Evolutionary conservation across 2,113 vertebrate genomes (phyloP).

Genomic region (Calonectris borealis): DNA sequence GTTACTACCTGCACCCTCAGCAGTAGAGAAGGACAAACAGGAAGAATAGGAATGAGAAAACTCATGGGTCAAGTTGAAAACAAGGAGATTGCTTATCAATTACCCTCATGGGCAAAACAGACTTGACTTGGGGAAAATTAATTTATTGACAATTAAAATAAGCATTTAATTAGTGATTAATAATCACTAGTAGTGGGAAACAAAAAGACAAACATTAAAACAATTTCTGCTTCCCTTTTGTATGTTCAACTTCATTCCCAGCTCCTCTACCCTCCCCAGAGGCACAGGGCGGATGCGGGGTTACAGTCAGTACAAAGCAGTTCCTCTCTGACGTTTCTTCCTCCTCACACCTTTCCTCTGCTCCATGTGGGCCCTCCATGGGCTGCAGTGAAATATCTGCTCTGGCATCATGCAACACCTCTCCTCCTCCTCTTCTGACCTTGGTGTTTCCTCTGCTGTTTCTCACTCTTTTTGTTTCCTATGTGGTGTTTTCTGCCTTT

Average conservation of each 20-base stretch:
- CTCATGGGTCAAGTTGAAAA: neutral
- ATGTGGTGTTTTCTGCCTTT: neutral
- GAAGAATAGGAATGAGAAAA: neutral
- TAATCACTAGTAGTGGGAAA: neutral
- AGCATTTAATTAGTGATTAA: neutral
- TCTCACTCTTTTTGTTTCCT: neutral
- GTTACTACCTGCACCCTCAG: neutral
- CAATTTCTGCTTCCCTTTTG: neutral
- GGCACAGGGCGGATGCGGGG: neutral
- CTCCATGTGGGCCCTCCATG: neutral
- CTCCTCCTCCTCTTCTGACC: neutral
- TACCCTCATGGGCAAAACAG: neutral
- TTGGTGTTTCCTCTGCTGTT: neutral
- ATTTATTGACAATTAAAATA: neutral
- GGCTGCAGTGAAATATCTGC: neutral
- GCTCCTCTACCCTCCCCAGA: neutral
- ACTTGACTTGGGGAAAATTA: neutral
- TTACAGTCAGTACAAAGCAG: neutral
- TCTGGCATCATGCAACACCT: neutral
- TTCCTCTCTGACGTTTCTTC: neutral
- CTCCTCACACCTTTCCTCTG: neutral
- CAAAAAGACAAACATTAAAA: neutral
- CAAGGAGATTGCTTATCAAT: neutral
- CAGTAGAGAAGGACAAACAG: neutral
- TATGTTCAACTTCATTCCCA: neutral